phyloP scores from a whole-genome alignment of 1,140 invertebrate genomes.

The Zaprionus gabonicus region DNA sequence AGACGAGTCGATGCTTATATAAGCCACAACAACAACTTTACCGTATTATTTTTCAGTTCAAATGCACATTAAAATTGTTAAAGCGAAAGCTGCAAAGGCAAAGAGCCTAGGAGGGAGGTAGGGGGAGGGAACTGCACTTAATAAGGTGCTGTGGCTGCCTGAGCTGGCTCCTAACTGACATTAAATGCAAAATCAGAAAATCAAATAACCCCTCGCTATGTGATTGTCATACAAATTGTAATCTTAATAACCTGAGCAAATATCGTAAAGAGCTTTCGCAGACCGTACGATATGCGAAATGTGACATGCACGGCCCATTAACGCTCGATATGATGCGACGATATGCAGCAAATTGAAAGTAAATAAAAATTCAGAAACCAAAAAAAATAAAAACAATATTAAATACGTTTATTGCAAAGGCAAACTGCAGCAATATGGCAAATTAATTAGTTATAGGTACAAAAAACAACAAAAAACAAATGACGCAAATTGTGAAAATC shows the following conservation, averaged over 20 bases:
- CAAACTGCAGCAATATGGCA: conserved; percentile 75
- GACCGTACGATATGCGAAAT: conserved; percentile 7
- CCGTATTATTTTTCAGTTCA: background rate
- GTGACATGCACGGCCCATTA: conserved; percentile 70
- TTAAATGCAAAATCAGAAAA: conserved; percentile 79
- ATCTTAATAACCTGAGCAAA: conserved; percentile 69
- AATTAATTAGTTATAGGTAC: conserved; percentile 78
- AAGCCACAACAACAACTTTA: background rate
- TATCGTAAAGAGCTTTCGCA: conserved; percentile 28
- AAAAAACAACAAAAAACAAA: conserved; percentile 61
- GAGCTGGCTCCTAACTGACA: conserved; percentile 50
- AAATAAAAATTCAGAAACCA: conserved; percentile 57
- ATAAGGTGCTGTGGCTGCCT: conserved; percentile 16
- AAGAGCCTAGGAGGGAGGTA: too few species aligned
- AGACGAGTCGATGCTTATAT: background rate
- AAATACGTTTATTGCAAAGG: conserved; percentile 61
- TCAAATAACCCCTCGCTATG: conserved; percentile 71
- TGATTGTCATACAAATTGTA: conserved; percentile 67
- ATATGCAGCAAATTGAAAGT: conserved; percentile 78
- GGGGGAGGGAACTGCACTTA: background rate
- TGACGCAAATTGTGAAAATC: conserved; percentile 44
- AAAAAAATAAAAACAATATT: conserved; percentile 46
- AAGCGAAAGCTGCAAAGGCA: conserved; percentile 50
- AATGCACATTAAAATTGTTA: conserved; percentile 57
- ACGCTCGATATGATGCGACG: conserved; percentile 56